Conservation (phyloP, 2,797 vertebrate genomes). For the Paguma larvata region DNA sequence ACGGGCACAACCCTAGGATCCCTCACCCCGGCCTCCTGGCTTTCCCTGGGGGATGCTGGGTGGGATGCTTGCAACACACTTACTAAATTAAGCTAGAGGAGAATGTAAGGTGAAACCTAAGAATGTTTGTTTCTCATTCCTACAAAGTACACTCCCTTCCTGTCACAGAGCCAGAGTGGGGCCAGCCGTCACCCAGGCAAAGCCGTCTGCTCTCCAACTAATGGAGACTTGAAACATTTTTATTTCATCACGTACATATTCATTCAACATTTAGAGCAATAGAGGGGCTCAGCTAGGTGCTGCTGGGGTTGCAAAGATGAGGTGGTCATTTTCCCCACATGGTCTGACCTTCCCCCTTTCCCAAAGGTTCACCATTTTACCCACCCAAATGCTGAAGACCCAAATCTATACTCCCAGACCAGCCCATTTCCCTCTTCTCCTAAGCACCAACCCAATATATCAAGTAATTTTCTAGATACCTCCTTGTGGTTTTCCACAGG, state of each 20-base stretch:
- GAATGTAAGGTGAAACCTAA: background rate
- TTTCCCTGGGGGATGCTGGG: background rate
- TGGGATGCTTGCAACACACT: background rate
- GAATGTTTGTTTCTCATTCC: background rate
- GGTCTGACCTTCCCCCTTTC: background rate
- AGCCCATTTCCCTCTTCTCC: background rate
- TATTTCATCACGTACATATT: background rate
- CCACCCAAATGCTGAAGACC: background rate
- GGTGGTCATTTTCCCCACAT: background rate
- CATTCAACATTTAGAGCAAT: background rate
- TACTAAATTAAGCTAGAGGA: background rate
- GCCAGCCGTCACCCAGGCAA: background rate
- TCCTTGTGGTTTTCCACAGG: background rate
- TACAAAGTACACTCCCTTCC: background rate
- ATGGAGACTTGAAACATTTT: background rate
- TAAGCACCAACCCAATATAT: background rate
- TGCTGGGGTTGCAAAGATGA: background rate
- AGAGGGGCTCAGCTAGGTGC: background rate
- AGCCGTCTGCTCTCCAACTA: conserved; percentile 32
- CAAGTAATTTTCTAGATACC: background rate
- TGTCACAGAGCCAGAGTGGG: background rate
- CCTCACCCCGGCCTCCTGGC: background rate
- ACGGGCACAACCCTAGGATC: background rate
- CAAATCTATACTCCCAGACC: background rate
- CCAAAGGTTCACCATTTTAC: background rate